phyloP scores from a whole-genome alignment of 2,888 invertebrate genomes.

The Trissoscelio sp. region DNA sequence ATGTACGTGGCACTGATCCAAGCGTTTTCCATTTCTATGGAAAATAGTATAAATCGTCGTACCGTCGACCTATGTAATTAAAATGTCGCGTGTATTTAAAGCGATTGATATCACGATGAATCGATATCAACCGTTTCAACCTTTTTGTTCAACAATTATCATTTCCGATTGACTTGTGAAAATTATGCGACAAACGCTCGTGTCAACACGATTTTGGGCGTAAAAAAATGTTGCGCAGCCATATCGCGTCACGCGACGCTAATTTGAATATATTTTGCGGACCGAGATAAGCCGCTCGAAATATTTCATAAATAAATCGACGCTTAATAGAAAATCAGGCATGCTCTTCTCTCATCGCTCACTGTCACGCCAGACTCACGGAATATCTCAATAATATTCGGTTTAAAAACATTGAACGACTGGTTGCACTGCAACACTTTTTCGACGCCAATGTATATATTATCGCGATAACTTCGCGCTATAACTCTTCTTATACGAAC shows the following conservation, averaged over 20 bases:
- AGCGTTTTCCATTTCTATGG: slow-evolving; percentile 75
- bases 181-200: neutral
- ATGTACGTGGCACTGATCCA: slow-evolving; percentile 34
- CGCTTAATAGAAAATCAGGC: slow-evolving; percentile 81
- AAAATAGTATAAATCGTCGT: slow-evolving; percentile 77
- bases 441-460: slow-evolving; percentile 41
- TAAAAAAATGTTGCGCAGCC: slow-evolving; percentile 36
- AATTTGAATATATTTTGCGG: slow-evolving; percentile 78
- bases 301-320: slow-evolving; percentile 83
- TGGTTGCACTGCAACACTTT: slow-evolving; percentile 42
- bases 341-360: slow-evolving; percentile 77
- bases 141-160: slow-evolving; percentile 24
- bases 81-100: slow-evolving; percentile 66
- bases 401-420: slow-evolving; percentile 80
- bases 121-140: slow-evolving; percentile 1
- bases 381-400: slow-evolving; percentile 81
- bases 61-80: slow-evolving; percentile 64
- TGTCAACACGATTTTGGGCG: slow-evolving; percentile 26
- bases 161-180: slow-evolving; percentile 41
- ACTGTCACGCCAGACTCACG: slow-evolving; percentile 74
- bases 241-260: slow-evolving; percentile 67
- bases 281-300: slow-evolving; percentile 73
- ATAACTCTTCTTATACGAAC: slow-evolving; percentile 13
- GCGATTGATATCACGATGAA: slow-evolving; percentile 51
- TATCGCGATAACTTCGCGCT: slow-evolving; percentile 43